These are phyloP conservation scores for Nasonia vitripennis DNA, from an alignment of 1,140 invertebrate genomes.

Conservation along the genomic window DNA sequence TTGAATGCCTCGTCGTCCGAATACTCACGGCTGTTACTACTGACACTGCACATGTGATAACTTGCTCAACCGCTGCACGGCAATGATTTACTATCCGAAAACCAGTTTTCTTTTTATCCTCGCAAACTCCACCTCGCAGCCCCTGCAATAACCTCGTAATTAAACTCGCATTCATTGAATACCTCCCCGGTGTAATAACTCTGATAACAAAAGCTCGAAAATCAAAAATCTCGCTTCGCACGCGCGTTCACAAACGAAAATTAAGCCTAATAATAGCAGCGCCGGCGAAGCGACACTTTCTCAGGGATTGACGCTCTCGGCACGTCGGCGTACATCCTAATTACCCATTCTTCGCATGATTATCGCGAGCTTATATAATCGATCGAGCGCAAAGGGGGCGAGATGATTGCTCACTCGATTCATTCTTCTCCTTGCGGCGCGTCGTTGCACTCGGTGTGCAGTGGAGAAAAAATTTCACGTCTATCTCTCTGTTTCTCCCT, in stretches of 20 bases:
- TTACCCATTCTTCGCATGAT: conserved; percentile 48
- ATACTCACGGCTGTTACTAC: too few relatives aligned
- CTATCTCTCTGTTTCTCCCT: background rate
- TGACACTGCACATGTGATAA: too few relatives aligned
- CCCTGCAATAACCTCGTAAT: too few relatives aligned
- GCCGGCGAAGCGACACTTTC: conserved; percentile 18
- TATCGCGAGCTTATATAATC: conserved; percentile 49
- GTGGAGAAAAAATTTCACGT: background rate
- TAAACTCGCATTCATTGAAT: too few relatives aligned
- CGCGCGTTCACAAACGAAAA: background rate
- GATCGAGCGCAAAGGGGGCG: conserved; percentile 11
- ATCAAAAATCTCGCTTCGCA: background rate
- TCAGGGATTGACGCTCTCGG: conserved; percentile 21
- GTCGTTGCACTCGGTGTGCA: background rate
- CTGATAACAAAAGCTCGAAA: too few relatives aligned
- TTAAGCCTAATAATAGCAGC: background rate
- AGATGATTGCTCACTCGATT: conserved; percentile 29
- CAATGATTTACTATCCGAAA: too few relatives aligned
- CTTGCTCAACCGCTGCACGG: too few relatives aligned
- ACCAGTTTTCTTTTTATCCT: too few relatives aligned
- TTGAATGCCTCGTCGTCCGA: background rate
- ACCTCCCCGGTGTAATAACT: too few relatives aligned
- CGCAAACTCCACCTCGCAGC: too few relatives aligned
- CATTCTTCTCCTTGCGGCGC: conserved; percentile 23
- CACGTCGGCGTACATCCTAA: conserved; percentile 18